These are phyloP conservation scores for Papilio dardanus DNA, from an alignment of 1,140 invertebrate species.

Conservation along the genomic window DNA sequence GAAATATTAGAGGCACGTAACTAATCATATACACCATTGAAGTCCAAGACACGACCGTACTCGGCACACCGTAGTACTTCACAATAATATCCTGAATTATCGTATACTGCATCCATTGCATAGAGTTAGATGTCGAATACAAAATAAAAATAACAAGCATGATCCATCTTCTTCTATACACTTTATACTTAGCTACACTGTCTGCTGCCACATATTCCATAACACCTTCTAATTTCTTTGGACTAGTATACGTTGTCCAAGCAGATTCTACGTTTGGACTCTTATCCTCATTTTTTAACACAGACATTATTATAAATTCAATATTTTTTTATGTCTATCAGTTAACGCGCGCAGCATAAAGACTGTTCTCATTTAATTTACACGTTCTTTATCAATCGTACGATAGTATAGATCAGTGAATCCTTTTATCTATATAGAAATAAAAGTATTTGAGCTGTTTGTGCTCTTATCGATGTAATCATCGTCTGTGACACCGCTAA, in stretches of 20 bases:
- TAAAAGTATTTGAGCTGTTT: too few relatives aligned
- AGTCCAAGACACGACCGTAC: conserved; percentile 29
- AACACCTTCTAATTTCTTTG: background rate
- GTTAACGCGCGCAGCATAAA: background rate
- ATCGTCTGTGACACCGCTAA: background rate
- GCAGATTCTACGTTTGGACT: background rate
- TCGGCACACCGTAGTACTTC: conserved; percentile 33
- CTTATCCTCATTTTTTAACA: background rate
- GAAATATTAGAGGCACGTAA: conserved; percentile 35
- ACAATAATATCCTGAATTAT: conserved; percentile 39
- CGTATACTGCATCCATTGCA: conserved; percentile 36
- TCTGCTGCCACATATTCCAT: background rate
- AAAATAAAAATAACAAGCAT: conserved; percentile 21
- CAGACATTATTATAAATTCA: background rate
- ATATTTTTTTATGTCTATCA: background rate
- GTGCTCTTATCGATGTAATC: background rate
- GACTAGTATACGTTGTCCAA: background rate
- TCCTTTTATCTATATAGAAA: conserved; percentile 8
- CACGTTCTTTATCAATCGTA: background rate
- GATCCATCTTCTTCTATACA: conserved; percentile 29
- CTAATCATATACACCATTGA: conserved; percentile 37
- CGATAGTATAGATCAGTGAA: background rate
- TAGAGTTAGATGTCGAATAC: conserved; percentile 22
- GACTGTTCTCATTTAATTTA: background rate
- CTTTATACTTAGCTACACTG: conserved; percentile 17